These are phyloP conservation scores for Perithous albicinctus DNA, from an alignment of 2,888 invertebrate species.

Conservation along the genomic window DNA sequence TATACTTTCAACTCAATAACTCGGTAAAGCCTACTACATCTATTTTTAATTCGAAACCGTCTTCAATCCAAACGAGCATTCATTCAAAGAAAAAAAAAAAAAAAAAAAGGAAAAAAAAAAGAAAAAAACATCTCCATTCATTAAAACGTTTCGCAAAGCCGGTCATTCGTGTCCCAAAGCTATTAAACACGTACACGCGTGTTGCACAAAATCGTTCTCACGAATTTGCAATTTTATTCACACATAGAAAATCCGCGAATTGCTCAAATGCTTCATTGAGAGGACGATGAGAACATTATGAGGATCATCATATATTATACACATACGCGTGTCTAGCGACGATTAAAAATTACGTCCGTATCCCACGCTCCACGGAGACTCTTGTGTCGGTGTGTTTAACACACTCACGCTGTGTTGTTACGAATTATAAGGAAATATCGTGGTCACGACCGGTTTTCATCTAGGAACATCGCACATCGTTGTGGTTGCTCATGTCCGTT, in stretches of 20 bases:
- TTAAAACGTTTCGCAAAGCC: slow-evolving; percentile 4
- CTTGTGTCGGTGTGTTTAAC: not conserved
- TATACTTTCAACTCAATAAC: slow-evolving; percentile 32
- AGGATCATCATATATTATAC: no score
- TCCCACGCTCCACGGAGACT: slow-evolving; percentile 26
- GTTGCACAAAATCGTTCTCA: slow-evolving; percentile 25
- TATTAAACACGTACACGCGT: not conserved
- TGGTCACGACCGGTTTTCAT: slow-evolving; percentile 6
- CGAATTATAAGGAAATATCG: slow-evolving; percentile 31
- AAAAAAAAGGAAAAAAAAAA: no score
- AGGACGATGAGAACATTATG: not conserved
- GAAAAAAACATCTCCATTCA: slow-evolving; percentile 57
- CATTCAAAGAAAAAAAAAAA: no score
- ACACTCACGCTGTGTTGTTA: not conserved
- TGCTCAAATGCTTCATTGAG: slow-evolving; percentile 29
- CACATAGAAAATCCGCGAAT: not conserved
- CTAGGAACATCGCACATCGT: slow-evolving; percentile 11
- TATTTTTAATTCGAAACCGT: slow-evolving; percentile 33
- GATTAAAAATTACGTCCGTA: slow-evolving; percentile 34
- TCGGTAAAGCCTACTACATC: slow-evolving; percentile 44
- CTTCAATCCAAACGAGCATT: not conserved
- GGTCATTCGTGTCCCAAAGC: slow-evolving; percentile 10
- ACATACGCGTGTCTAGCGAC: slow-evolving; percentile 50
- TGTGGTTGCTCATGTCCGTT: not conserved
- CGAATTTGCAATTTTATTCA: slow-evolving; percentile 26